phyloP scores from a whole-genome alignment of 2,113 vertebrate species.

The Hylia prasina region DNA sequence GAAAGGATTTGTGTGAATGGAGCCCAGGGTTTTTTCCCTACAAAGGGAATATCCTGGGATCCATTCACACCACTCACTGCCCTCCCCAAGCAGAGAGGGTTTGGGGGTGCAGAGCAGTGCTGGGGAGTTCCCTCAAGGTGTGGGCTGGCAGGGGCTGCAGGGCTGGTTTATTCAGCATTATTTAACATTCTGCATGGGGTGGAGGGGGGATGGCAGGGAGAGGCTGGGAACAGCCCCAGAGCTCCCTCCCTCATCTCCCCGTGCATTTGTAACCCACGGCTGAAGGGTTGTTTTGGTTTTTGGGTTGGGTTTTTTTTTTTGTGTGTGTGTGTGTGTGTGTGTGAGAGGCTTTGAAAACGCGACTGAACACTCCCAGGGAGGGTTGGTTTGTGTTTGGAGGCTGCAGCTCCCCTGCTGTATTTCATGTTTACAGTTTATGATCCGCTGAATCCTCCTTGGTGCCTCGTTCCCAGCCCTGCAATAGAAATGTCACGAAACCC shows the following conservation, averaged over 20 bases:
- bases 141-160: background rate
- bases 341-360: background rate
- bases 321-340: background rate
- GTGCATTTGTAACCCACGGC: background rate
- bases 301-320: background rate
- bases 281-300: background rate
- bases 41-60: background rate
- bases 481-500: slow-evolving; percentile 29
- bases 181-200: background rate
- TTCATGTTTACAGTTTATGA: slow-evolving; percentile 8
- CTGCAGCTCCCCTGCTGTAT: slow-evolving; percentile 36
- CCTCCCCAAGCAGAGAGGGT: rapidly evolving
- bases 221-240: background rate
- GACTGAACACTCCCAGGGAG: background rate
- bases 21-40: background rate
- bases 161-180: background rate
- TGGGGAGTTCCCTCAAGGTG: rapidly evolving
- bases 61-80: rapidly evolving
- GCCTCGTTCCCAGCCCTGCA: background rate
- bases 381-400: slow-evolving; percentile 19
- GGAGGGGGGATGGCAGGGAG: background rate
- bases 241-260: background rate
- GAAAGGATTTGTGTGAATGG: background rate
- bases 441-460: background rate
- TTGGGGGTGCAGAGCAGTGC: background rate